phyloP scores from a whole-genome alignment of 2,113 vertebrate genomes.

The Centropristis striata region DNA sequence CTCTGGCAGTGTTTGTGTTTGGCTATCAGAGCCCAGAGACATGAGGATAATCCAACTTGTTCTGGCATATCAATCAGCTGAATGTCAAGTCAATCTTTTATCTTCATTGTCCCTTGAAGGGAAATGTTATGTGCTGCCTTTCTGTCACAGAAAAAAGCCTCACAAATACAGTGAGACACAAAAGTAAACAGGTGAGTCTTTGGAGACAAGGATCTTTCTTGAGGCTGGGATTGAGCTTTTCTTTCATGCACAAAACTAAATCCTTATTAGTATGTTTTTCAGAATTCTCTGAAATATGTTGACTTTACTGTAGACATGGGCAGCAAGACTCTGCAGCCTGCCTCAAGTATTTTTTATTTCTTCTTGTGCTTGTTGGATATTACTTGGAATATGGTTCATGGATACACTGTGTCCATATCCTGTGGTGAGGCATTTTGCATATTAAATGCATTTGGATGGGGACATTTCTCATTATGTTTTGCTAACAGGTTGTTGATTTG shows the following conservation, averaged over 20 bases:
- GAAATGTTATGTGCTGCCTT: slow-evolving; percentile 12
- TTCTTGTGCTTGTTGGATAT: slow-evolving; percentile 8
- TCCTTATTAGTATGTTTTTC: not conserved
- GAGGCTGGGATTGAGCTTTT: not conserved
- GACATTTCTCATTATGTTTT: slow-evolving; percentile 27
- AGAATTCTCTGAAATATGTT: not conserved
- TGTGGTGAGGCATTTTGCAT: slow-evolving; percentile 27
- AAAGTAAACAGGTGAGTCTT: not conserved
- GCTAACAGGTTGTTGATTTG: slow-evolving; percentile 35
- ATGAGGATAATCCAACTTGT: slow-evolving; percentile 15
- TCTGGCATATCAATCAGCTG: slow-evolving; percentile 28
- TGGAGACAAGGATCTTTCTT: not conserved
- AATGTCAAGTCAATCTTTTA: slow-evolving; percentile 27
- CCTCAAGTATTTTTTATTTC: not conserved
- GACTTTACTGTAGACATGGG: not conserved
- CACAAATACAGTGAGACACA: not conserved
- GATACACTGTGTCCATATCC: slow-evolving; percentile 13
- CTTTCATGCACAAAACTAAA: not conserved
- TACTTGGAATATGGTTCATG: slow-evolving; percentile 21
- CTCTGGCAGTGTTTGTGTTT: not conserved
- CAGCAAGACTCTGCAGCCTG: not conserved
- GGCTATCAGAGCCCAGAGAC: slow-evolving; percentile 16
- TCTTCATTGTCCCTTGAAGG: slow-evolving; percentile 19
- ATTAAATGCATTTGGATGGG: slow-evolving; percentile 38
- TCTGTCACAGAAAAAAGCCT: not conserved